Base-by-base conservation (phyloP, 2,888 invertebrate species). In the Cheilosia urbana region DNA sequence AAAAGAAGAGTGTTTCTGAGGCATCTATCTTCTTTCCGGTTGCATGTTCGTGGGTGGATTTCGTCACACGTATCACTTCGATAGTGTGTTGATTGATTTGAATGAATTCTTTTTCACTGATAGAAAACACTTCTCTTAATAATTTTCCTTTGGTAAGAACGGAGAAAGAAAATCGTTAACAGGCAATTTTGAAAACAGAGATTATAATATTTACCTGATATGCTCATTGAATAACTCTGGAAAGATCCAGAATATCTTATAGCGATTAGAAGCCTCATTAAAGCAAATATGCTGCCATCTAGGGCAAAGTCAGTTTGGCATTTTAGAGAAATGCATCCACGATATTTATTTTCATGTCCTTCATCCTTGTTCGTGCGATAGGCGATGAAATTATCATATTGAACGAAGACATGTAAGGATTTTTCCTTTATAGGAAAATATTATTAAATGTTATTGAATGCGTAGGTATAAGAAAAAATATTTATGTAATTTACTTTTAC, bases 151-250 rank as follows among this genome's bases (percentile, higher is more conserved):
- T 27, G 11, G 27, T 7, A 60, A 51, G 27, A 13, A 7, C 15
- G 27, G 17, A 3, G 1, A 19, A 63, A 27, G n/a, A 7, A 21
- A 58, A 19, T 37, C n/a, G 6, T 3, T 5, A 60, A 51, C 15
- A 37, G 9, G 0, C 2, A n/a, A 42, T 11, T 7, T 11, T 6
- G 19, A 1, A 4, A 42, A 19, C 2, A 13, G 13, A 17, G 27
- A 6, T 7, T 49, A n/a, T 37, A 30, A 9, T 57, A n/a, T n/a
- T 62, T 58, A 76, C 75, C 75, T 58, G 57, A 19, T 30, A 76
- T 49, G 9, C 34, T 47, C 1, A 76, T 21, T 19, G 75, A 17
- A 27, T 58, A 76, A 24, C 75, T 66, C 17, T 76, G 75, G n/a
- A 76, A 76, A 27, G 47, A 49, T 37, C 75, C 75, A 17, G 47